Evolutionary conservation across 1,140 invertebrate species (phyloP), one percentile per base, ranked within the genome.

Genomic region (Oreohelix idahoensis): DNA sequence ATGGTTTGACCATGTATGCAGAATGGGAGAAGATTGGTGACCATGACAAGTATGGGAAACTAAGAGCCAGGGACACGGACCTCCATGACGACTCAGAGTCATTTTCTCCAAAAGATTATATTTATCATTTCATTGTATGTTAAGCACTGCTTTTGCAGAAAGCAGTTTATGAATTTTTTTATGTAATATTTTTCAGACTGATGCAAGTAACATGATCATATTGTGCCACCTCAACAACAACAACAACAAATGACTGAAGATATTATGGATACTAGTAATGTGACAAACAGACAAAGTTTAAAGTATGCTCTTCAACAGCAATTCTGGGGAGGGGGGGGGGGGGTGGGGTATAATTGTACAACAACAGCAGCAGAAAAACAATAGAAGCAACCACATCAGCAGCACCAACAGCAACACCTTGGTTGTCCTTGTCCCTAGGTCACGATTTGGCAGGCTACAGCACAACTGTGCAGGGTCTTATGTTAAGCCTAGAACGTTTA

Each of bases 221-320:
- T 87, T 0, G 20, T 83, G 23, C 29, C 38, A 17, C n/a, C 74
- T n/a, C 80, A 75, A 29, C 87, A 85, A 35, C 69, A 71, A 8
- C n/a, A n/a, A n/a, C 20, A 58, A 79, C 11, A 29, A 36, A 26
- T 42, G 1, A 8, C 1, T 23, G 13, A n/a, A 69, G 15, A 39
- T 5, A 36, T n/a, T n/a, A 32, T 36, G 4, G 32, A n/a, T 11
- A 63, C 8, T 36, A 36, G 29, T n/a, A 5, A 63, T 8, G 20
- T 23, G 0, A 78, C 26, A 2, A 78, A 36, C n/a, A 38, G 35
- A 32, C 75, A 39, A 45, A 36, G 5, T 58, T 78, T 38, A n/a
- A 8, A 49, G 45, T 49, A 58, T n/a, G 10, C 23, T 58, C 8
- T 58, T 20, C 23, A 15, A 20, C 53, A 58, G 53, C 53, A 58